Evolutionary conservation across 2,888 invertebrate species (phyloP), one percentile per base, ranked within the genome.

Genomic region (Apamea sordens): DNA sequence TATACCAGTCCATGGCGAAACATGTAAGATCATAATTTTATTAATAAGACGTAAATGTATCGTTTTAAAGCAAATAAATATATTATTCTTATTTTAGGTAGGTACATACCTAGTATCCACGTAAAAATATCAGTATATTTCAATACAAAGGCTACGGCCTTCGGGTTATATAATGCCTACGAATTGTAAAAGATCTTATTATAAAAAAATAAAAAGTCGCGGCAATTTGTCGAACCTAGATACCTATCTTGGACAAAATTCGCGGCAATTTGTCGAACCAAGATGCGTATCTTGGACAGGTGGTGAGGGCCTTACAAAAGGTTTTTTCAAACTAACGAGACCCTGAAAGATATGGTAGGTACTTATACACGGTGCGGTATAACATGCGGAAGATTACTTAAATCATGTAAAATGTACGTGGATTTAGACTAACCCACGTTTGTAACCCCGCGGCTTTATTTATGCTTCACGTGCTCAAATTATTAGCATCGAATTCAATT

Each of bases 221-320:
- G 18, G 1, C 24, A 36, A 50, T 50, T 80, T 50, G 28, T 36
- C 13, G 28, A 79, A 56, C 56, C 28, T 70, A 59, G 59, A n/a
- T 59, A 13, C 56, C 10, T 24, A 56, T 56, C 56, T 24, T 24
- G 56, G 24, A 56, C 24, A 73, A 15, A 21, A 28, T 2, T 24
- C 24, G 18, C 10, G 15, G 4, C 24, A 41, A 70, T 53, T 80
- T 50, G 41, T 36, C 10, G 47, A 79, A 59, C 59, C 50, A 53
- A 70, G 36, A 72, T 63, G 28, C 18, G 8, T 36, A 18, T 53
- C 41, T 73, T 7, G 44, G 21, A 21, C 61, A 47, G 32, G n/a
- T 68, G 41, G 21, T 47, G 18, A 77, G 6, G 11, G 24, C 8
- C n/a, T 28, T 8, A 63, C 8, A 64, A 53, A 24, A 77, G 13